Conservation (phyloP, 1,140 invertebrate genomes). For the Stegodyphus mimosarum region DNA sequence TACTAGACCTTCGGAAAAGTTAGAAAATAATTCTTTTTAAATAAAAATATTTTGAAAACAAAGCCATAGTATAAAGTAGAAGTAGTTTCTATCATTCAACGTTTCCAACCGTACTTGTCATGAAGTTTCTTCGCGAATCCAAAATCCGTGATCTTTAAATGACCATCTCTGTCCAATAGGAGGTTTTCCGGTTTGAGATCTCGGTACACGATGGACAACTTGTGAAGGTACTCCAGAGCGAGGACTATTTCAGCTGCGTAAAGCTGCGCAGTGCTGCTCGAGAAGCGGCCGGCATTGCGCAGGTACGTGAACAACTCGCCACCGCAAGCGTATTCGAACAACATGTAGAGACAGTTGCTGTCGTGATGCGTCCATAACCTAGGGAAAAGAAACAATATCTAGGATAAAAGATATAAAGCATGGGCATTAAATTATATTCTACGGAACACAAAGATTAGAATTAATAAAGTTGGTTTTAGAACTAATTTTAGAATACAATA, state of each 20-base stretch:
- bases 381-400: slow-evolving; percentile 66
- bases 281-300: slow-evolving; percentile 90
- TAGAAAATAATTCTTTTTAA: not conserved
- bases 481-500: too few species aligned
- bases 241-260: slow-evolving; percentile 94
- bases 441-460: too few species aligned
- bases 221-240: slow-evolving; percentile 93
- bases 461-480: too few species aligned
- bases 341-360: slow-evolving; percentile 88
- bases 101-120: slow-evolving; percentile 74
- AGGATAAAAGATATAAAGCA: too few species aligned
- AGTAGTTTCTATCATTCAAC: too few species aligned
- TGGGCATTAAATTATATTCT: too few species aligned
- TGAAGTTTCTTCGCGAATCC: slow-evolving; percentile 95
- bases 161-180: slow-evolving; percentile 89
- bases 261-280: slow-evolving; percentile 86
- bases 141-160: slow-evolving; percentile 97
- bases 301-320: slow-evolving; percentile 96
- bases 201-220: slow-evolving; percentile 84
- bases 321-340: slow-evolving; percentile 94
- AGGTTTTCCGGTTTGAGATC: slow-evolving; percentile 92
- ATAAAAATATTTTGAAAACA: not conserved
- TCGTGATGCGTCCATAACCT: slow-evolving; percentile 93
- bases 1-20: not conserved
- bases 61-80: not conserved